These are phyloP conservation scores for Ernsta delagoae DNA, from an alignment of 2,888 invertebrate species.

Conservation along the genomic window DNA sequence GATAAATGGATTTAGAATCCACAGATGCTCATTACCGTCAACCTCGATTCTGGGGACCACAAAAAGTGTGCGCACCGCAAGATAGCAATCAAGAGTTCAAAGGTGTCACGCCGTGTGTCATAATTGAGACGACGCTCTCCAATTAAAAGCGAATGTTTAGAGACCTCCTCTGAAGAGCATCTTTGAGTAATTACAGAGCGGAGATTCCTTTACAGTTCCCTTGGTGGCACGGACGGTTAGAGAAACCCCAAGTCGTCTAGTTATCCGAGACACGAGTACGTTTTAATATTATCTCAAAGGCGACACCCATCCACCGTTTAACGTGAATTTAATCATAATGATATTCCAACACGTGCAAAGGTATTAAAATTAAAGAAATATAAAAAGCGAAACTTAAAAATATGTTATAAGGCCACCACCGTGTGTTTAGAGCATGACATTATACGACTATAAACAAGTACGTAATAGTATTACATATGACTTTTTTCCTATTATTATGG, in stretches of 20 bases:
- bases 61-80: conserved; percentile 52
- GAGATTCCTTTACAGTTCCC: conserved; percentile 54
- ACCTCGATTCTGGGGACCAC: conserved; percentile 35
- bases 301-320: conserved; percentile 45
- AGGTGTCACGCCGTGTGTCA: conserved; percentile 67
- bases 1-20: conserved; percentile 34
- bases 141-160: conserved; percentile 78
- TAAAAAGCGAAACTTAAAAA: conserved; percentile 46
- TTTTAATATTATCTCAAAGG: conserved; percentile 42
- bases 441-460: background rate
- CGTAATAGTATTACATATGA: no score
- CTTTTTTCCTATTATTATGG: no score
- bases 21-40: conserved; percentile 33
- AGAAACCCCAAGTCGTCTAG: conserved; percentile 47
- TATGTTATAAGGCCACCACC: conserved; percentile 36
- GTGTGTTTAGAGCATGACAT: background rate
- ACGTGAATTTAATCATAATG: conserved; percentile 29
- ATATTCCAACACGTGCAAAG: conserved; percentile 45
- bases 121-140: conserved; percentile 71
- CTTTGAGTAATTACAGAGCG: conserved; percentile 67
- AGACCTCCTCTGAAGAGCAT: conserved; percentile 54
- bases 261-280: conserved; percentile 34
- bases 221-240: conserved; percentile 51
- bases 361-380: conserved; percentile 62
- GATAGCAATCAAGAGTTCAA: conserved; percentile 74